Conservation (phyloP, 2,888 invertebrate genomes). For the Morpho achilles region DNA sequence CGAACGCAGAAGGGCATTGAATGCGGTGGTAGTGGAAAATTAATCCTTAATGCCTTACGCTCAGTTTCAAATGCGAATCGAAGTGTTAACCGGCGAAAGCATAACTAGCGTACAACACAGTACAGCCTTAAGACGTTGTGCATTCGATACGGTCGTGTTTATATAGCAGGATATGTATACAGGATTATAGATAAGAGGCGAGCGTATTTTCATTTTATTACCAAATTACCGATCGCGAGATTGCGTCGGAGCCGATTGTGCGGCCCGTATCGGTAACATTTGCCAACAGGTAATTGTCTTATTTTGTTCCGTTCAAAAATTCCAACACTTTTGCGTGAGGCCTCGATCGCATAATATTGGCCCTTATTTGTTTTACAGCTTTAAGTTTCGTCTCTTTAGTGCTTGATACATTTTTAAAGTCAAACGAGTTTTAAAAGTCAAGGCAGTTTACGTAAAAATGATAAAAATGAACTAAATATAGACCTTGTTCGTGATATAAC, state of each 20-base stretch:
- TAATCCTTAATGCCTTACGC: constrained; percentile 45
- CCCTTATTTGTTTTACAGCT: constrained; percentile 25
- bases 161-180: constrained; percentile 72
- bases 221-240: constrained; percentile 78
- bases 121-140: constrained; percentile 40
- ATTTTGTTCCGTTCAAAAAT: constrained; percentile 52
- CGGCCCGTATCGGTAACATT: constrained; percentile 59
- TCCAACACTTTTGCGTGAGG: constrained; percentile 46
- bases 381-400: not conserved
- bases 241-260: constrained; percentile 60
- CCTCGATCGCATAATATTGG: constrained; percentile 22
- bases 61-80: constrained; percentile 36
- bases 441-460: too few species aligned
- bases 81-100: constrained; percentile 19
- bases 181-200: constrained; percentile 73
- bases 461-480: too few species aligned
- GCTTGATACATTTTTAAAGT: not conserved
- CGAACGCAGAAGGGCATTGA: constrained; percentile 47
- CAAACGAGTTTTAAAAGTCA: too few species aligned
- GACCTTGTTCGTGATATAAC: too few species aligned
- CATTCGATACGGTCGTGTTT: constrained; percentile 48
- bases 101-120: constrained; percentile 38
- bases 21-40: constrained; percentile 38
- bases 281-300: constrained; percentile 71
- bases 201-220: constrained; percentile 80